Base-by-base conservation (phyloP, 2,113 vertebrate genomes). In the Pholis gunnellus region DNA sequence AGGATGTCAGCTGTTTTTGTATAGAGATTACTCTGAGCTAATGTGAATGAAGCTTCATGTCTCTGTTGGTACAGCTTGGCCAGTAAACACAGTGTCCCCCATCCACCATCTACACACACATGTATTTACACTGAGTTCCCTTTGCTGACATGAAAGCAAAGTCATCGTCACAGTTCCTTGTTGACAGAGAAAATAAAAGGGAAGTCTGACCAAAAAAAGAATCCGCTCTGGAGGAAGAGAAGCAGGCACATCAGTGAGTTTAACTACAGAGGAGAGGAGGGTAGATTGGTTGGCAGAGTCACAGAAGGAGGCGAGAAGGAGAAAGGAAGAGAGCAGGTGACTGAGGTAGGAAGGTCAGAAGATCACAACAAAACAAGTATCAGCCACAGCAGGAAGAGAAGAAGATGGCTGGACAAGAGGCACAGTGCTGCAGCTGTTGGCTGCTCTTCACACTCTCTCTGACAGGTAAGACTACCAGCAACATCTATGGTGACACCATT, bases 371-470 rank as follows among this genome's bases (percentile, higher is more conserved):
- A 40, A 56, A 42, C 18, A 63, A 31, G 36, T 1, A 29, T 48
- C 48, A 29, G 9, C 50, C 6, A 36, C 29, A 54, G 18, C 9
- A 59, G 68, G n/a, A 78, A 42, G 20, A 63, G 46, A 42, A 57
- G n/a, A 59, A 56, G 73, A 83, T 81, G 83, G 27, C 15, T 52
- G 57, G 34, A 56, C 36, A 2, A 9, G 50, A 59, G 25, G 52
- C 65, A 34, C 56, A 18, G 34, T 72, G 66, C 48, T 79, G 29
- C 85, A 6, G 34, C 5, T 88, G 34, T 86, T 89, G 88, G 72
- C 67, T 93, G 50, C 60, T 91, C 34, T 20, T 92, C 50, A 59
- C 75, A 2, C 59, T 94, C 25, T 89, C 6, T 69, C 42, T 92
- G 5, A 87, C 52, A 87, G 91, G 93, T 91, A 84, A 76, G 73